A percentile compares a stretch with the other conserved stretches of the same genome.
Conservation (phyloP, 2,888 invertebrate species). For the Lasioglossum calceatum region DNA sequence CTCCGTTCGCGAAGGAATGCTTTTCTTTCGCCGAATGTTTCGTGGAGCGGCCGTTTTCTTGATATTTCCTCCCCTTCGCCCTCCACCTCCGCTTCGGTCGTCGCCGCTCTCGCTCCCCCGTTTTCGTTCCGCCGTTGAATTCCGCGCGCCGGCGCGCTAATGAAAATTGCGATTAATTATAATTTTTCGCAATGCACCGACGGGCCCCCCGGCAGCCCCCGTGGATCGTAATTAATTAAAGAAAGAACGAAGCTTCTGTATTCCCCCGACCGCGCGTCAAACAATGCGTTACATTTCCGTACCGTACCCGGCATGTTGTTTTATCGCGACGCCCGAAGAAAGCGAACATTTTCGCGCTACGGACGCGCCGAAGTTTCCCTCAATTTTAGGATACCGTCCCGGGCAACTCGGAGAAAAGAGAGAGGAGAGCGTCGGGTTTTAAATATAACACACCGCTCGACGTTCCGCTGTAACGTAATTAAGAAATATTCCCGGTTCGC, state of each 20-base stretch:
- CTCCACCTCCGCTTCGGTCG: not conserved
- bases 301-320: not conserved
- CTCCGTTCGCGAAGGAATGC: constrained; percentile 20
- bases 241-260: constrained; percentile 39
- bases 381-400: constrained; percentile 34
- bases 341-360: constrained; percentile 17
- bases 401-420: not conserved
- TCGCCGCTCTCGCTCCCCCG: not conserved
- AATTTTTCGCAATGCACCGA: constrained; percentile 45
- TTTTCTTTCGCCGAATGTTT: constrained; percentile 33
- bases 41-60: constrained; percentile 20
- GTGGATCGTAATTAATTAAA: constrained; percentile 56
- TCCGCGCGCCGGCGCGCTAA: constrained; percentile 38
- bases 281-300: constrained; percentile 48
- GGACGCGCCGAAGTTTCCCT: constrained; percentile 25
- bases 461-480: constrained; percentile 26
- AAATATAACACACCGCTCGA: constrained; percentile 12
- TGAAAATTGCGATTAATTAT: constrained; percentile 56
- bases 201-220: not conserved
- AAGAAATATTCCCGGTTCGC: constrained; percentile 34
- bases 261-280: constrained; percentile 16
- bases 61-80: constrained; percentile 22
- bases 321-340: constrained; percentile 22
- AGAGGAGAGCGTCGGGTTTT: not conserved
- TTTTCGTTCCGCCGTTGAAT: constrained; percentile 23